Evolutionary conservation across 1,140 invertebrate species (phyloP).

Genomic region (Anthonomus grandis): DNA sequence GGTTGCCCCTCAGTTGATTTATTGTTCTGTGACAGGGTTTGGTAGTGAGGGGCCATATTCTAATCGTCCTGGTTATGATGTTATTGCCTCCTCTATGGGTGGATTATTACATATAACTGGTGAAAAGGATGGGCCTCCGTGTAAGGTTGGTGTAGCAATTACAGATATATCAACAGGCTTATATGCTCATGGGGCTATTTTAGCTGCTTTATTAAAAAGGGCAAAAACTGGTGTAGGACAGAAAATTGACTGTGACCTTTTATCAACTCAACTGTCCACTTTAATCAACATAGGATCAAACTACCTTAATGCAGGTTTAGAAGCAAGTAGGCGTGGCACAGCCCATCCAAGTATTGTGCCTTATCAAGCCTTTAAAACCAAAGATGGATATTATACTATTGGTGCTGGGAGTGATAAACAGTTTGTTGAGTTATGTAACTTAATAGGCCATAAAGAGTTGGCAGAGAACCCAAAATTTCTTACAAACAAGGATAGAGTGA

Average conservation of each 20-base stretch:
- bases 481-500: conserved; percentile 72
- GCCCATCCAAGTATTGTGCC: conserved; percentile 94
- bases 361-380: conserved; percentile 83
- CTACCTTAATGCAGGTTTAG: conserved; percentile 82
- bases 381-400: conserved; percentile 79
- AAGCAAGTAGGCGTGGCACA: conserved; percentile 79
- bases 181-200: conserved; percentile 92
- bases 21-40: conserved; percentile 93
- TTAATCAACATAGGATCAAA: conserved; percentile 89
- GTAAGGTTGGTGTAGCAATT: conserved; percentile 89
- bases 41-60: conserved; percentile 83
- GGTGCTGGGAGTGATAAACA: conserved; percentile 79
- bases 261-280: conserved; percentile 86
- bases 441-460: conserved; percentile 62
- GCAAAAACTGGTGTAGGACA: conserved; percentile 78
- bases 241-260: conserved; percentile 90
- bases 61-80: conserved; percentile 88
- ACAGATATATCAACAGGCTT: conserved; percentile 92
- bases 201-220: conserved; percentile 83
- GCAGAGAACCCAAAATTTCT: conserved; percentile 62
- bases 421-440: conserved; percentile 67
- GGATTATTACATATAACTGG: conserved; percentile 90
- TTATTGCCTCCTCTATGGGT: conserved; percentile 89
- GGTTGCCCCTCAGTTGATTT: conserved; percentile 79
- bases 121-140: conserved; percentile 75